A percentile compares a stretch with the other conserved stretches of the same genome.
Conservation (phyloP, 2,888 invertebrate species). For the Himalopsyche kuldschensis region DNA sequence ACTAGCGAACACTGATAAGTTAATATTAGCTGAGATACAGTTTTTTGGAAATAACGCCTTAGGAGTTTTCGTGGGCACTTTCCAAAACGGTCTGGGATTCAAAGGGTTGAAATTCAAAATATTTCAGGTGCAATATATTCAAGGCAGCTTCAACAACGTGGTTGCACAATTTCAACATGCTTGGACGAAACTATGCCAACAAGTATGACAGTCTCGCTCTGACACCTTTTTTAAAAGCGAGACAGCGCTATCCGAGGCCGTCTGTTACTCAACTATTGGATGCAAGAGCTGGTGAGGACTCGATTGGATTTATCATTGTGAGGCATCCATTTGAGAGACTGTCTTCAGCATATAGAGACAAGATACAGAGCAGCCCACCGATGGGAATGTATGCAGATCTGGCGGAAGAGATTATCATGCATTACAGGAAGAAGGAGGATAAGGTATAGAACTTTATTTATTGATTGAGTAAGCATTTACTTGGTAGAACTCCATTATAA, state of each 20-base stretch:
- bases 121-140: slow-evolving; percentile 62
- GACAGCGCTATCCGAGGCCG: slow-evolving; percentile 69
- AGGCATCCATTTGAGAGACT: slow-evolving; percentile 71
- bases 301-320: slow-evolving; percentile 68
- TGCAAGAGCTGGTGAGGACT: not conserved
- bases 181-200: slow-evolving; percentile 68
- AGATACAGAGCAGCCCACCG: slow-evolving; percentile 69
- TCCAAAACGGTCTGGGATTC: too few species aligned
- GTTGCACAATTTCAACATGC: slow-evolving; percentile 76
- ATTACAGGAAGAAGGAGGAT: slow-evolving; percentile 54
- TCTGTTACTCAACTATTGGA: slow-evolving; percentile 48
- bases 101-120: not conserved
- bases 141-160: slow-evolving; percentile 74
- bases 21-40: too few species aligned
- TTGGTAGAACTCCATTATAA: too few species aligned
- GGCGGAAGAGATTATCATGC: slow-evolving; percentile 66
- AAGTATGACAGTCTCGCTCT: slow-evolving; percentile 64
- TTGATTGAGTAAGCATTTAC: too few species aligned
- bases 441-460: not conserved
- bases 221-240: slow-evolving; percentile 67
- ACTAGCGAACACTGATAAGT: too few species aligned
- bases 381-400: slow-evolving; percentile 69
- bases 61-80: too few species aligned
- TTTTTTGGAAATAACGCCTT: too few species aligned
- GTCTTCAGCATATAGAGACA: slow-evolving; percentile 71